These are phyloP conservation scores for Drosophila punjabiensis DNA, from an alignment of 1,140 invertebrate genomes.

Conservation along the genomic window DNA sequence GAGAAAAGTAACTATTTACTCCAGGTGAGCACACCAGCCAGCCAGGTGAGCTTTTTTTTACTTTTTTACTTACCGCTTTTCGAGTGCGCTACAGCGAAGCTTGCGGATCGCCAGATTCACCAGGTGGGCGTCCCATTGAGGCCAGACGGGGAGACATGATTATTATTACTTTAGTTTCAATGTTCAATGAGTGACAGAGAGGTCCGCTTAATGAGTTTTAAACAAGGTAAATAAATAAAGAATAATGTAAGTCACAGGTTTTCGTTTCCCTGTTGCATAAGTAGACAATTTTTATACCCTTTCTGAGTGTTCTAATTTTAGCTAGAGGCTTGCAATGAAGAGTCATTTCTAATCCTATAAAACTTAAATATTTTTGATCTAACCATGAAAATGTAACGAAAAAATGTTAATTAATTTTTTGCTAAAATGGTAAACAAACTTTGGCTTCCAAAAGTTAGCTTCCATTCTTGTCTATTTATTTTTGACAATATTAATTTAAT, in stretches of 20 bases:
- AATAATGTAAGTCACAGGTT: background rate
- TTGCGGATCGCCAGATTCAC: slow-evolving; percentile 35
- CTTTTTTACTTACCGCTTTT: slow-evolving; percentile 31
- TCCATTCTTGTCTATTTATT: background rate
- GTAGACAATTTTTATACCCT: background rate
- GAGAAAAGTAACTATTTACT: slow-evolving; percentile 70
- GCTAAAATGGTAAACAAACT: too few species aligned
- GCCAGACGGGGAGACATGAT: slow-evolving; percentile 43
- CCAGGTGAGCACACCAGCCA: background rate
- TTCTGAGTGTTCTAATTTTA: background rate
- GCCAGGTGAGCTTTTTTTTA: slow-evolving; percentile 46
- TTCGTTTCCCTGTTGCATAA: background rate
- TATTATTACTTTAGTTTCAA: slow-evolving; percentile 45
- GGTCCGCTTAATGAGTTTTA: slow-evolving; percentile 26
- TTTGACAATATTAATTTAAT: background rate
- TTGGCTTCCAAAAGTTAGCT: too few species aligned
- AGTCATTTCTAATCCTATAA: background rate
- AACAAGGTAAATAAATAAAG: slow-evolving; percentile 3
- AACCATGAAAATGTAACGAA: background rate
- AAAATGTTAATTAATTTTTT: too few species aligned
- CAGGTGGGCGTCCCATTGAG: slow-evolving; percentile 66
- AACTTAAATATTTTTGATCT: background rate
- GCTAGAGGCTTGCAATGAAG: background rate
- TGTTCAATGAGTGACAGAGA: slow-evolving; percentile 46
- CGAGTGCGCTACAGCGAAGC: slow-evolving; percentile 64